Base-by-base conservation (phyloP, 2,113 vertebrate species). In the Leiothrix lutea region DNA sequence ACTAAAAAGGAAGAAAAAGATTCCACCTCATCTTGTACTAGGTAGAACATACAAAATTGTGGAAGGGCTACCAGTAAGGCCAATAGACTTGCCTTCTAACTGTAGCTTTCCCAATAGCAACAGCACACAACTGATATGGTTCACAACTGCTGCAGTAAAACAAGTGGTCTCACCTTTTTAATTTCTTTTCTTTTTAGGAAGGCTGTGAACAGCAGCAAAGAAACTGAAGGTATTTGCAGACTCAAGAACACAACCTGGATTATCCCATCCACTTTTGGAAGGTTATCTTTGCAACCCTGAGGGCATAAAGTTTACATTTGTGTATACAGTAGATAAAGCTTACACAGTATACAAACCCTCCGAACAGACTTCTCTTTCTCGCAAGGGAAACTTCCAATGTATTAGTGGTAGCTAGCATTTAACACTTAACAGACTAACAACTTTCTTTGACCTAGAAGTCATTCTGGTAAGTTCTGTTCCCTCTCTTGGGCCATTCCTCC, bases 401-500 rank as follows among this genome's bases (percentile, higher is more conserved):
- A 71, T 54, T 31, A 67, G 70, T 60, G 53, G 86, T 75, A 96
- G 72, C 60, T 81, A 91, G 72, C 42, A 14, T 54, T 80, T 91
- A 89, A 82, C 44, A 57, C 0, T 0, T 48, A 81, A 81, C 2
- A 11, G 50, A 74, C 51, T 86, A 78, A 82, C 64, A 89, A 79
- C 57, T 70, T 94, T 20, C 51, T 92, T 62, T 91, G 54, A 53
- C 67, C 87, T 98, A 98, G 70, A 97, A 95, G 86, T 86, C 95
- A 73, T 94, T 93, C 88, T 98, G 98, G 95, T 97, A 98, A 73
- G 96, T 96, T 80, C 98, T 97, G 73, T 97, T 98, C 86, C 98
- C 98, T 86, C 99, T 98, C 64, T 98, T 98, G 8, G 99, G 99
- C 99, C 99, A 99, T 96, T 99, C 99, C 80, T 99, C 99, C 56